These are phyloP conservation scores for Brachyptera risi DNA, from an alignment of 2,888 invertebrate genomes.

Conservation along the genomic window DNA sequence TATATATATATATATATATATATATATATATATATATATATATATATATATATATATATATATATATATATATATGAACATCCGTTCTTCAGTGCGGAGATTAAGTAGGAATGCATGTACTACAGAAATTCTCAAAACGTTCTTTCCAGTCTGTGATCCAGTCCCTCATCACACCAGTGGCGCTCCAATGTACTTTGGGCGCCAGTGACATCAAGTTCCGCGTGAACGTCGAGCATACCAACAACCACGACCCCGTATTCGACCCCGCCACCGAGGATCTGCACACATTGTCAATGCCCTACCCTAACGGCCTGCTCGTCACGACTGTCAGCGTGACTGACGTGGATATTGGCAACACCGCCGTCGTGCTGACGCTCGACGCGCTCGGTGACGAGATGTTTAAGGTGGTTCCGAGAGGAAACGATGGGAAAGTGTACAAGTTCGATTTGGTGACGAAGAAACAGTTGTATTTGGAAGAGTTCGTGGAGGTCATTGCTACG, in stretches of 20 bases:
- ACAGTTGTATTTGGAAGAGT: neutral
- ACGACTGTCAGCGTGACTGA: slow-evolving; percentile 50
- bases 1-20: too few species aligned
- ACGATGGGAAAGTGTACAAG: neutral
- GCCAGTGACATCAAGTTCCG: neutral
- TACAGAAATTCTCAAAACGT: too few species aligned
- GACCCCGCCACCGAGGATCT: slow-evolving; percentile 41
- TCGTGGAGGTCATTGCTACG: neutral
- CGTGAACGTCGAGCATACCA: slow-evolving; percentile 47
- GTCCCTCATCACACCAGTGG: slow-evolving; percentile 41
- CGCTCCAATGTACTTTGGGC: neutral
- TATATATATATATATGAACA: too few species aligned
- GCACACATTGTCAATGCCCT: slow-evolving; percentile 48
- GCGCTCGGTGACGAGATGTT: neutral
- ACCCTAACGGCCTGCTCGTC: slow-evolving; percentile 47
- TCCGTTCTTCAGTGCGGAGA: too few species aligned
- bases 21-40: too few species aligned
- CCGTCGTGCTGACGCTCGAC: slow-evolving; percentile 35
- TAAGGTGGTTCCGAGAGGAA: neutral
- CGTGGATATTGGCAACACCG: slow-evolving; percentile 50
- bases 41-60: too few species aligned
- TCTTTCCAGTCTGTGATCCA: slow-evolving; percentile 38
- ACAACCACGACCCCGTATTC: slow-evolving; percentile 50
- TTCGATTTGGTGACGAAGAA: neutral
- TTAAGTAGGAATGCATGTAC: too few species aligned